These are phyloP conservation scores for Misgurnus anguillicaudatus DNA, from an alignment of 2,113 vertebrate genomes.

Conservation along the genomic window DNA sequence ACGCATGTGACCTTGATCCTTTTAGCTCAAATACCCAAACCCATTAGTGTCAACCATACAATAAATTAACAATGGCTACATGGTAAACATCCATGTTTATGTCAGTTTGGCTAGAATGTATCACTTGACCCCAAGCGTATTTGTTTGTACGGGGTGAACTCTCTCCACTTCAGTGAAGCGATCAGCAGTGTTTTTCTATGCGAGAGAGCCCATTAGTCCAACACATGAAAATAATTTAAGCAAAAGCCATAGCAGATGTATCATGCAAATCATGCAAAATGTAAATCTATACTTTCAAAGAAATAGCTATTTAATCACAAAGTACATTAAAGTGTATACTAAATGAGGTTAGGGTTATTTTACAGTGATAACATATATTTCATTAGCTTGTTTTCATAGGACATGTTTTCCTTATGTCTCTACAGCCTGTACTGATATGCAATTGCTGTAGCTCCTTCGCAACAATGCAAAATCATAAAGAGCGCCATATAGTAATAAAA, in stretches of 20 bases:
- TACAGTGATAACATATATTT: too few species aligned
- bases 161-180: conserved; percentile 7
- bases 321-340: background rate
- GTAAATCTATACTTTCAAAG: background rate
- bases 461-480: too few species aligned
- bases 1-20: conserved; percentile 42
- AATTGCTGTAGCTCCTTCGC: too few species aligned
- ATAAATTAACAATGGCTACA: conserved; percentile 9
- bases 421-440: too few species aligned
- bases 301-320: background rate
- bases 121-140: conserved; percentile 1
- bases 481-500: too few species aligned
- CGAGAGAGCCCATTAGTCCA: conserved; percentile 25
- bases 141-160: conserved; percentile 14
- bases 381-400: too few species aligned
- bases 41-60: conserved; percentile 11
- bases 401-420: too few species aligned
- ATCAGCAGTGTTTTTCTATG: conserved; percentile 14
- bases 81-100: conserved; percentile 30
- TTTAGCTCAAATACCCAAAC: conserved; percentile 45
- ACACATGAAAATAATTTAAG: background rate
- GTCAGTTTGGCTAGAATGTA: conserved; percentile 9
- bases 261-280: background rate
- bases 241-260: background rate
- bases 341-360: too few species aligned